Base-by-base conservation (phyloP, 2,888 invertebrate species). In the Melanostoma scalare region DNA sequence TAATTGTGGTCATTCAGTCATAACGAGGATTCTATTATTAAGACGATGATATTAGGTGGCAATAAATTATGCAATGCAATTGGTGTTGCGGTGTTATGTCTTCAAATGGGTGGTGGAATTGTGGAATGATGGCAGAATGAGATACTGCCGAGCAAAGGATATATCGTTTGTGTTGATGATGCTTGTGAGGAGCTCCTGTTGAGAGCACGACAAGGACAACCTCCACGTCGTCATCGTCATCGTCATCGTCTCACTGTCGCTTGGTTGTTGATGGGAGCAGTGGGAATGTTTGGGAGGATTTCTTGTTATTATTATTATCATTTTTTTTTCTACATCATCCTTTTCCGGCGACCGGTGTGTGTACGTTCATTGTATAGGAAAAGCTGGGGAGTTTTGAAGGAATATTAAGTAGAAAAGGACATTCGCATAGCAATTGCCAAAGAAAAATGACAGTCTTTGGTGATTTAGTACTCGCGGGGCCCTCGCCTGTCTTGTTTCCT, bases 1-100 rank as follows among this genome's bases (percentile, higher is more conserved):
- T 84, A 84, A 84, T 84, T 84, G 84, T 60, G 79, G 84, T 84
- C 82, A 84, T 84, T 84, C 82, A 69, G 82, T 71, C 78, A 79
- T 84, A 79, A 84, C 79, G 74, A 79, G 74, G 74, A 78, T 79
- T 84, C 84, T 79, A 84, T 79, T 84, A 84, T 84, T 79, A 84
- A 84, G 84, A 75, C 79, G 74, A 74, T 71, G 74, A 61, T 79
- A 84, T 84, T 84, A 84, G 79, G 79, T 71, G 79, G 79, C 67
- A 56, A 79, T 84, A 79, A 79, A 84, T 84, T 75, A 84, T 84
- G 84, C 79, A 84, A 55, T 84, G 84, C 84, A 79, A 84, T 84
- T 67, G 82, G 82, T 68, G 67, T 77, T 73, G 60, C 50, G 36
- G 50, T 38, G 38, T 48, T 61, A 20, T 50, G 30, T 30, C 63